Base-by-base conservation (phyloP, 2,888 invertebrate genomes). In the Thelaira solivaga region DNA sequence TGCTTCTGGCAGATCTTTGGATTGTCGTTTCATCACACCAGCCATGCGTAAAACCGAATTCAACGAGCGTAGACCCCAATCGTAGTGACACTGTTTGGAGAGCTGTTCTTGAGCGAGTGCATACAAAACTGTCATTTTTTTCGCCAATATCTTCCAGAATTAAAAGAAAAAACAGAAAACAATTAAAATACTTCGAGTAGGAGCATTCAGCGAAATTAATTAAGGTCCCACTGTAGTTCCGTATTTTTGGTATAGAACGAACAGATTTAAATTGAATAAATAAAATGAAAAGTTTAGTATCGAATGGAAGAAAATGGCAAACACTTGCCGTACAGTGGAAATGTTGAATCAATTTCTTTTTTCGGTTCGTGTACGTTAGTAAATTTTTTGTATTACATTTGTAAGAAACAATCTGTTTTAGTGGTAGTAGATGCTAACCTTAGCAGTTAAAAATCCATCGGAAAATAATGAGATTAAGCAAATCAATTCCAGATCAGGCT, bases 51-150 rank as follows among this genome's bases (percentile, higher is more conserved):
- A 90, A 2, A 97, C 96, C 0, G 97, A 94, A 81, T 96, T 97
- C n/a, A 97, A 89, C 2, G 97, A 97, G 65, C 97, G 91, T 81
- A 97, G 89, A 0, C 97, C 97, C 93, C 97, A 97, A 88, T 97
- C 97, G 88, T 97, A 97, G 87, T 97, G 97, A 18, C 94, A 94
- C 87, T 97, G 97, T 85, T 97, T 96, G 1, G 97, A 97, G 53
- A 97, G 90, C 87, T 97, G 97, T 83, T 96, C 96, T 69, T 92
- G 91, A 0, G 96, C 96, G 76, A 97, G 90, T 84, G 94, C 94
- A 88, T 97, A 97, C 10, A 97, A 88, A 1, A 96, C 95, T 0
- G 97, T 96, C 96, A 97, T 97, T 89, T 97, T 97, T 88, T 97
- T 97, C 0, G 97, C 97, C 51, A 97, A 88, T 4, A 94, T 91